These are phyloP conservation scores for Bettongia penicillata DNA, from an alignment of 2,113 vertebrate species.

Conservation along the genomic window DNA sequence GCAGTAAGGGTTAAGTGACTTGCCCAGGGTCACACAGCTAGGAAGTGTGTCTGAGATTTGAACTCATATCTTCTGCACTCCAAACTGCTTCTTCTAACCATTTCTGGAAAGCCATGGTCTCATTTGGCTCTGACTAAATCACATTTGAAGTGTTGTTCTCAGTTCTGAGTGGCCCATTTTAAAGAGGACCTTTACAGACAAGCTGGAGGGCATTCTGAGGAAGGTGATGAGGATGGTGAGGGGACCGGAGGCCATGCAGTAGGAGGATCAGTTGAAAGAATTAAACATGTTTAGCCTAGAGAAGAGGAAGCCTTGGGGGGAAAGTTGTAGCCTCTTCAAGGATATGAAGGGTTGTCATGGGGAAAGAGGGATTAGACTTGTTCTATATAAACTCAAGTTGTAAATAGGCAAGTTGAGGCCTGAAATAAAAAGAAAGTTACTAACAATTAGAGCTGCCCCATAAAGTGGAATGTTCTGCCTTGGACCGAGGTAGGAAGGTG, in stretches of 20 bases:
- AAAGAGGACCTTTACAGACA: background rate
- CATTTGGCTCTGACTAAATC: background rate
- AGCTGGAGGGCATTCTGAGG: background rate
- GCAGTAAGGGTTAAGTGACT: no score
- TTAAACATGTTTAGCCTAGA: background rate
- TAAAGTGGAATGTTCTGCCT: background rate
- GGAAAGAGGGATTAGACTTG: background rate
- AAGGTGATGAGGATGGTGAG: background rate
- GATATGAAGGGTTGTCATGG: background rate
- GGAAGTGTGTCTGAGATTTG: background rate
- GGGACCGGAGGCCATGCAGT: background rate
- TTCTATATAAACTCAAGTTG: background rate
- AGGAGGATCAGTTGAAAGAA: background rate
- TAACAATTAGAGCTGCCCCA: background rate
- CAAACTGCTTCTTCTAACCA: background rate
- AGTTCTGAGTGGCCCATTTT: background rate
- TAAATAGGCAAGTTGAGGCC: background rate
- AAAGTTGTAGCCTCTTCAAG: background rate
- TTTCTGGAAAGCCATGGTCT: background rate
- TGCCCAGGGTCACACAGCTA: background rate
- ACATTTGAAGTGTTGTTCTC: background rate
- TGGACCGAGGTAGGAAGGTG: background rate
- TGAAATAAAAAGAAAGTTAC: background rate
- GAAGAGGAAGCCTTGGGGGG: background rate
- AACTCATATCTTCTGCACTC: background rate